phyloP scores from a whole-genome alignment of 30 jellyfish, hydroid and myxozoan species.

The Mastigias papua region DNA sequence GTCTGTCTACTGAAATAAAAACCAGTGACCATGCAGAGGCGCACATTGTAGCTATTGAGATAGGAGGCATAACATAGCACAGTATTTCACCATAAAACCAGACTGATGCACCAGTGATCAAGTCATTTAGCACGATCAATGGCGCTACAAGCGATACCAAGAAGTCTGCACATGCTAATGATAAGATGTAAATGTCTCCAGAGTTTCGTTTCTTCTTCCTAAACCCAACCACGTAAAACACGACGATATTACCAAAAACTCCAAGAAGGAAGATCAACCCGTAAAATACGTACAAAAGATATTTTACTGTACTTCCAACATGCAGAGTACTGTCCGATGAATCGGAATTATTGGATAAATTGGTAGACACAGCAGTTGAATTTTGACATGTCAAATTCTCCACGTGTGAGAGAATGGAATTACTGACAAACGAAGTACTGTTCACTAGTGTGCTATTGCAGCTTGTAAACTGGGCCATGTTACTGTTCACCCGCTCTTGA shows the following conservation, averaged over 20 bases:
- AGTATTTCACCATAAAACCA: slow-evolving; percentile 67
- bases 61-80: slow-evolving; percentile 62
- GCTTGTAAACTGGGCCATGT: background rate
- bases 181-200: slow-evolving; percentile 55
- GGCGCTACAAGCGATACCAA: slow-evolving; percentile 57
- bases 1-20: slow-evolving; percentile 57
- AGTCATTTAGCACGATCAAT: slow-evolving; percentile 34
- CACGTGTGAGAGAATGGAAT: background rate
- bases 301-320: slow-evolving; percentile 15
- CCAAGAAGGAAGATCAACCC: slow-evolving; percentile 44
- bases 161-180: slow-evolving; percentile 54
- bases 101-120: slow-evolving; percentile 1
- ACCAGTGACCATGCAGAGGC: slow-evolving; percentile 66
- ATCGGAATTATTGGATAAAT: background rate
- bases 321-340: background rate
- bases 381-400: background rate
- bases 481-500: background rate
- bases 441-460: background rate
- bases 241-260: slow-evolving; percentile 60
- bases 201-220: slow-evolving; percentile 43
- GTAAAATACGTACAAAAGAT: slow-evolving; percentile 26
- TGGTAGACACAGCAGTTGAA: background rate
- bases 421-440: background rate
- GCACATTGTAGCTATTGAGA: slow-evolving; percentile 17
- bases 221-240: slow-evolving; percentile 60